These are phyloP conservation scores for Tethya wilhelma DNA, from an alignment of 37 sponge, comb jelly and placozoan species.

Conservation along the genomic window DNA sequence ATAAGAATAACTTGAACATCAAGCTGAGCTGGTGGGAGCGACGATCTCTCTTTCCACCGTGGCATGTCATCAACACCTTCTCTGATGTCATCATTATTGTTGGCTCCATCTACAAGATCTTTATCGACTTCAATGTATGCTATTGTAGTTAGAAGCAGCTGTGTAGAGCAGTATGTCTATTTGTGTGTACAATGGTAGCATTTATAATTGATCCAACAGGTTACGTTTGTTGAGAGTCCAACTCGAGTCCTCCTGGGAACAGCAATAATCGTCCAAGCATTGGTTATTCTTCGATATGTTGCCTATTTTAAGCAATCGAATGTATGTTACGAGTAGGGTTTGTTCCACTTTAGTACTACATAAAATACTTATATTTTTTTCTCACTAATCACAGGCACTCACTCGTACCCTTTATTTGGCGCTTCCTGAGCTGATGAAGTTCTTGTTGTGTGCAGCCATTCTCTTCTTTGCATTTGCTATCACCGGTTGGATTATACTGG, in stretches of 20 bases:
- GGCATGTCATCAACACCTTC: slow-evolving; percentile 31
- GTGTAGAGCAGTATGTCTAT: not conserved
- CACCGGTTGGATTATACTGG: slow-evolving; percentile 53
- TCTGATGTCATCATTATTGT: slow-evolving; percentile 41
- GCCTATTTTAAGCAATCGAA: slow-evolving; percentile 61
- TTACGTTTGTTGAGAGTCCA: not conserved
- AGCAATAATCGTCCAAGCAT: slow-evolving; percentile 38
- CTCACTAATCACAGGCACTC: slow-evolving; percentile 43
- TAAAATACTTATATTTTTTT: too few species aligned
- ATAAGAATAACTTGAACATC: slow-evolving; percentile 24
- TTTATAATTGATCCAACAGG: not conserved
- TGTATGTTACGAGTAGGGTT: slow-evolving; percentile 36
- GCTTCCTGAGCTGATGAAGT: slow-evolving; percentile 56
- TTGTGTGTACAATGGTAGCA: not conserved
- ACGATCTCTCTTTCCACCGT: slow-evolving; percentile 29
- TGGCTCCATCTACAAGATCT: slow-evolving; percentile 41
- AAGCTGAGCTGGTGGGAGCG: slow-evolving; percentile 58
- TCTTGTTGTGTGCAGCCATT: slow-evolving; percentile 51
- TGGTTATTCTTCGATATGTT: slow-evolving; percentile 45
- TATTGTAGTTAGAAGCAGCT: slow-evolving; percentile 2
- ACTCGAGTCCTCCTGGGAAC: slow-evolving; percentile 48
- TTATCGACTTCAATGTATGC: slow-evolving; percentile 27
- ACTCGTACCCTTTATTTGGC: slow-evolving; percentile 56
- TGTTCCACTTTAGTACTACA: not conserved
- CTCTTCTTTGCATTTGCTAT: slow-evolving; percentile 56